These are phyloP conservation scores for Epinotia brunnichana DNA, from an alignment of 2,888 invertebrate genomes.

Conservation along the genomic window DNA sequence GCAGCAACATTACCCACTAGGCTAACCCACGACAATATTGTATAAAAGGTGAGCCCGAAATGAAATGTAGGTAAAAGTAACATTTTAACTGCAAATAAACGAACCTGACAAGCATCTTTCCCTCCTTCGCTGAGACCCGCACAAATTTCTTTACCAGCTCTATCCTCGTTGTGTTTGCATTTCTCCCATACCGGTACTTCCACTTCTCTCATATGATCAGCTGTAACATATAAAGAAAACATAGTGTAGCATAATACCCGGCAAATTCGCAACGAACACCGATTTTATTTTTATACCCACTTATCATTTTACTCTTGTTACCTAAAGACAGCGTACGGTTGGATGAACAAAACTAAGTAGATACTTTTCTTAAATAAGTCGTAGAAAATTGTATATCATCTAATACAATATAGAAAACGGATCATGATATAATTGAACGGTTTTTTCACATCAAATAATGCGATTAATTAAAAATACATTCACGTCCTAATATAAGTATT, in stretches of 20 bases:
- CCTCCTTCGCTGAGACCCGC: conserved; percentile 90
- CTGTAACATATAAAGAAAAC: conserved; percentile 70
- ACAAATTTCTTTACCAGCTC: conserved; percentile 88
- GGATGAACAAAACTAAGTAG: no score
- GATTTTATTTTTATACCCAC: neutral
- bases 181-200: conserved; percentile 87
- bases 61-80: neutral
- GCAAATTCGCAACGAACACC: neutral
- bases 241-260: conserved; percentile 14
- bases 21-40: neutral
- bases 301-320: neutral
- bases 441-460: no score
- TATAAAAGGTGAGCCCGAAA: neutral
- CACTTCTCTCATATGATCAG: conserved; percentile 92
- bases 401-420: no score
- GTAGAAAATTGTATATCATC: no score
- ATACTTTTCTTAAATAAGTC: no score
- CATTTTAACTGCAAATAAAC: neutral
- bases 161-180: conserved; percentile 87
- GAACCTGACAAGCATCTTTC: conserved; percentile 90
- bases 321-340: no score
- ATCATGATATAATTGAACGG: no score
- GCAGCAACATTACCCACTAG: no score
- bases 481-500: no score
- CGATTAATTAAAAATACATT: no score